A percentile compares a stretch with the other conserved stretches of the same genome.
Conservation (phyloP, 2,113 vertebrate species). For the Mesitornis unicolor region DNA sequence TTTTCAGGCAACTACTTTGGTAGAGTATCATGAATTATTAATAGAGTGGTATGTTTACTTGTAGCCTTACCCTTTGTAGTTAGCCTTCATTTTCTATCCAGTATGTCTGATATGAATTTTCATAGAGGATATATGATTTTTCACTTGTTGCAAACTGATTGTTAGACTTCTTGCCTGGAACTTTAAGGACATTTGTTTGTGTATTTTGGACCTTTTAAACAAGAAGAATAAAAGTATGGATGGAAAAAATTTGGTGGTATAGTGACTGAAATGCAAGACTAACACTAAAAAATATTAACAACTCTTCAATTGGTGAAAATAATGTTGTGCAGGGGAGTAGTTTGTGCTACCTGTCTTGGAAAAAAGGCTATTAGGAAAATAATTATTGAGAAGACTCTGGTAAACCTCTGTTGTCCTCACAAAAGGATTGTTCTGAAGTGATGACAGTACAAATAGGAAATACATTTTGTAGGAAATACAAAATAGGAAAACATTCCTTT, state of each 20-base stretch:
- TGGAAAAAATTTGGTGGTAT: not conserved
- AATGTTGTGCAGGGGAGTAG: not conserved
- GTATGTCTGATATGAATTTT: not conserved
- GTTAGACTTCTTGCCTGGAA: not conserved
- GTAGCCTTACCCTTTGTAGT: not conserved
- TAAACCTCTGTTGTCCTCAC: not conserved
- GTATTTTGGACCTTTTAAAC: not conserved
- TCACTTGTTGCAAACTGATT: not conserved
- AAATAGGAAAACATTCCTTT: not conserved
- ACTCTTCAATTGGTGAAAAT: not conserved
- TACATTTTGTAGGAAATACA: too few species aligned
- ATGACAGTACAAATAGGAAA: not conserved
- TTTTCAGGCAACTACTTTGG: not conserved
- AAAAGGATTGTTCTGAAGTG: not conserved
- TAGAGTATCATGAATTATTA: not conserved
- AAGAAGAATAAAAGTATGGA: not conserved
- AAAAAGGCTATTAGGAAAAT: not conserved
- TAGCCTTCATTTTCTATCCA: not conserved
- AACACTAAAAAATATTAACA: not conserved
- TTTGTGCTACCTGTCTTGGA: not conserved
- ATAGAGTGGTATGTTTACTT: not conserved
- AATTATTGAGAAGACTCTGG: not conserved
- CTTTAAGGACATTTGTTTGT: not conserved
- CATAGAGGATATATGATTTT: not conserved
- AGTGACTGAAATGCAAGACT: not conserved